phyloP scores from a whole-genome alignment of 2,888 invertebrate genomes.

The Lucinisca nassula region DNA sequence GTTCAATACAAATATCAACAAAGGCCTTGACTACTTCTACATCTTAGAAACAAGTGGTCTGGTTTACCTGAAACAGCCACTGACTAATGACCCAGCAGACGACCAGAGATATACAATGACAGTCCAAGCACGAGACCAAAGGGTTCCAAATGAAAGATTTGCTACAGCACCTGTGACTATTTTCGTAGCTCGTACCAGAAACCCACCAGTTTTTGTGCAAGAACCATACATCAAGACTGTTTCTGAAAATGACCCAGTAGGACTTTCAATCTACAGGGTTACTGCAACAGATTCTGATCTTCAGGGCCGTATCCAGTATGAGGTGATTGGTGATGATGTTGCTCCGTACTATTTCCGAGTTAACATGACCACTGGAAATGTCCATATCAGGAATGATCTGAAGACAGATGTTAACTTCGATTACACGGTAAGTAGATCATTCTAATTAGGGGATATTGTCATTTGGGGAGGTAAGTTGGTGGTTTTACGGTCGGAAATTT shows the following conservation, averaged over 20 bases:
- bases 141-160: conserved; percentile 69
- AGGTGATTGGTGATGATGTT: conserved; percentile 79
- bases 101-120: conserved; percentile 68
- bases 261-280: conserved; percentile 71
- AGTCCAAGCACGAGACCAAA: conserved; percentile 74
- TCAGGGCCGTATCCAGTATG: conserved; percentile 76
- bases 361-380: conserved; percentile 63
- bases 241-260: conserved; percentile 74
- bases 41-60: conserved; percentile 78
- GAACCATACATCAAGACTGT: conserved; percentile 68
- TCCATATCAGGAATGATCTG: conserved; percentile 71
- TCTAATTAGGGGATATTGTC: too few relatives aligned
- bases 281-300: conserved; percentile 79
- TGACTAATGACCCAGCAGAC: conserved; percentile 69
- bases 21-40: conserved; percentile 82
- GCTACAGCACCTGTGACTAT: conserved; percentile 76
- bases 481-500: too few relatives aligned
- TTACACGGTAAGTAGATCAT: conserved; percentile 74
- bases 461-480: too few relatives aligned
- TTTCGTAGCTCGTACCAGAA: conserved; percentile 77
- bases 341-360: conserved; percentile 82
- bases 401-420: conserved; percentile 71
- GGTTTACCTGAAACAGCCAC: conserved; percentile 80
- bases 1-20: conserved; percentile 69
- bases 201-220: conserved; percentile 74